Evolutionary conservation across 2,888 invertebrate genomes (phyloP).

Genomic region (Oxytorus armatus): DNA sequence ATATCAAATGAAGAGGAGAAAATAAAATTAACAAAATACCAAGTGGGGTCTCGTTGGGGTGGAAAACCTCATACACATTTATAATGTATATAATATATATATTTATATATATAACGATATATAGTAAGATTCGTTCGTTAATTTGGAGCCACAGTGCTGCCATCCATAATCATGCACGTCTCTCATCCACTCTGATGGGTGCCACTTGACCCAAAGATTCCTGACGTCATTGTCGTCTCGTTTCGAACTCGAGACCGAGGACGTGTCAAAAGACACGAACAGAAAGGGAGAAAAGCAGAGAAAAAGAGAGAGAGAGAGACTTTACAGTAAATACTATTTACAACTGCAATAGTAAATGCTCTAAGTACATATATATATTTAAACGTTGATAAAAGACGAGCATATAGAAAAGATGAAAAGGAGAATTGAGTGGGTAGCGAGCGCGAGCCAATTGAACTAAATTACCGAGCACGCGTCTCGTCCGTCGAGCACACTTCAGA

Average conservation of each 20-base stretch:
- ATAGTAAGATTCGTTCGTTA: slow-evolving; percentile 59
- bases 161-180: slow-evolving; percentile 61
- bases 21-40: no score
- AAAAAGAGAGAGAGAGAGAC: slow-evolving; percentile 5
- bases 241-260: slow-evolving; percentile 9
- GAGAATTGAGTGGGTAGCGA: slow-evolving; percentile 76
- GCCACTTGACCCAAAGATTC: slow-evolving; percentile 75
- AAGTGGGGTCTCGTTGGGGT: not conserved
- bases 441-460: slow-evolving; percentile 78
- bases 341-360: slow-evolving; percentile 16
- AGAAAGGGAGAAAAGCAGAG: slow-evolving; percentile 6
- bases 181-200: slow-evolving; percentile 72
- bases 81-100: not conserved
- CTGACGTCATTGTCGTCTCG: slow-evolving; percentile 74
- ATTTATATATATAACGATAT: no score
- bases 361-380: slow-evolving; percentile 28
- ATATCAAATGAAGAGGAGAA: no score
- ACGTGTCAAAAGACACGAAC: slow-evolving; percentile 42
- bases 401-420: slow-evolving; percentile 65
- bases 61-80: not conserved
- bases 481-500: slow-evolving; percentile 70
- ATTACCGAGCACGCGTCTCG: slow-evolving; percentile 76
- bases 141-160: slow-evolving; percentile 52
- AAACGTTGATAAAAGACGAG: slow-evolving; percentile 25
- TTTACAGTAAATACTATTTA: slow-evolving; percentile 25